Evolutionary conservation across 2,113 vertebrate species (phyloP).

Genomic region (Sardina pilchardus): DNA sequence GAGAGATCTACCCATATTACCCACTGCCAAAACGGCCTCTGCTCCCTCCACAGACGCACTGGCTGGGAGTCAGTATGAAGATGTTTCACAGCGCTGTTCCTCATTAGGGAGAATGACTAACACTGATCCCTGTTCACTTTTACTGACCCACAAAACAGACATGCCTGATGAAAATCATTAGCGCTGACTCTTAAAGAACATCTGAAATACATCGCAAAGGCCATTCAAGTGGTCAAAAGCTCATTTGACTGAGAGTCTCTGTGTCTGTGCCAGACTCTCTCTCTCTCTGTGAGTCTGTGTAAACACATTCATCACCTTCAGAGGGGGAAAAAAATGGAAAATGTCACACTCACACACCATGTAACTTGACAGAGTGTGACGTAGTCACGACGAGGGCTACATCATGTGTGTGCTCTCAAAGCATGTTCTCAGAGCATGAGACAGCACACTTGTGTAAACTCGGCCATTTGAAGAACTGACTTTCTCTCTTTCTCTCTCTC

Average conservation of each 20-base stretch:
- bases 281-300: background rate
- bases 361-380: background rate
- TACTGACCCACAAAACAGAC: background rate
- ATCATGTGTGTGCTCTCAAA: background rate
- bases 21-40: conserved; percentile 7
- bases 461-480: background rate
- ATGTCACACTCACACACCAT: background rate
- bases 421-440: background rate
- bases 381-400: background rate
- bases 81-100: background rate
- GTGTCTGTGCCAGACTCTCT: background rate
- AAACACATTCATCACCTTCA: background rate
- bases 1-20: background rate
- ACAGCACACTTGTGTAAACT: background rate
- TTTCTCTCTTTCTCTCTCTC: background rate
- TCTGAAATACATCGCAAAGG: background rate
- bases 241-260: background rate
- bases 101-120: background rate
- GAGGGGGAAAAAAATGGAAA: background rate
- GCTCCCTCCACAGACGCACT: background rate
- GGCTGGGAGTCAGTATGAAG: background rate
- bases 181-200: background rate
- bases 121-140: background rate
- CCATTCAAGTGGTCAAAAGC: background rate
- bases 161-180: background rate